Conservation (phyloP, 92 coral and sea anemone genomes). For the Bergia puertoricense region DNA sequence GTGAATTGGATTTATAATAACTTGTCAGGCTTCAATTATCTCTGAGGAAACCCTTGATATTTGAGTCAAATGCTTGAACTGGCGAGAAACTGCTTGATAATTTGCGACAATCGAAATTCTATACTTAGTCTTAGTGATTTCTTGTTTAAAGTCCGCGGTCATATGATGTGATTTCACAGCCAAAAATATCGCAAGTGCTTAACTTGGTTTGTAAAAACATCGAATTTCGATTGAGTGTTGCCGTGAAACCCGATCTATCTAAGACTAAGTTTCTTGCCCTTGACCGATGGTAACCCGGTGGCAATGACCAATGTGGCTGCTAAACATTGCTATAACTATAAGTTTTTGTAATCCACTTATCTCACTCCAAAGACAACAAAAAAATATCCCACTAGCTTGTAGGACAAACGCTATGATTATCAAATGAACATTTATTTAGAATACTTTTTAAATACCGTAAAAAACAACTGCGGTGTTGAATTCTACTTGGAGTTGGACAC, state of each 20-base stretch:
- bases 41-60: slow-evolving; percentile 44
- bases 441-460: background rate
- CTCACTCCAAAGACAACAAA: background rate
- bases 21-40: slow-evolving; percentile 36
- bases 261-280: slow-evolving; percentile 5
- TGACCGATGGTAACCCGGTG: slow-evolving; percentile 26
- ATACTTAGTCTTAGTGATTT: background rate
- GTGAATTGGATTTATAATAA: slow-evolving; percentile 32
- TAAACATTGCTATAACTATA: background rate
- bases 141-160: background rate
- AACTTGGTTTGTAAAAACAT: background rate
- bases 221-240: slow-evolving; percentile 2
- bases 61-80: slow-evolving; percentile 5
- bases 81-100: background rate
- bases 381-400: background rate
- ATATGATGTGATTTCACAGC: background rate
- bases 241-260: slow-evolving; percentile 24
- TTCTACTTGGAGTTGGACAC: background rate
- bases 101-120: background rate
- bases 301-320: background rate
- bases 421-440: background rate
- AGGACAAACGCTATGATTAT: no score
- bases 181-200: background rate
- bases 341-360: background rate
- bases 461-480: background rate